A percentile compares a stretch with the other conserved stretches of the same genome.
These are phyloP conservation scores for Julus scandinavius DNA, from an alignment of 2,888 invertebrate genomes.

Conservation along the genomic window DNA sequence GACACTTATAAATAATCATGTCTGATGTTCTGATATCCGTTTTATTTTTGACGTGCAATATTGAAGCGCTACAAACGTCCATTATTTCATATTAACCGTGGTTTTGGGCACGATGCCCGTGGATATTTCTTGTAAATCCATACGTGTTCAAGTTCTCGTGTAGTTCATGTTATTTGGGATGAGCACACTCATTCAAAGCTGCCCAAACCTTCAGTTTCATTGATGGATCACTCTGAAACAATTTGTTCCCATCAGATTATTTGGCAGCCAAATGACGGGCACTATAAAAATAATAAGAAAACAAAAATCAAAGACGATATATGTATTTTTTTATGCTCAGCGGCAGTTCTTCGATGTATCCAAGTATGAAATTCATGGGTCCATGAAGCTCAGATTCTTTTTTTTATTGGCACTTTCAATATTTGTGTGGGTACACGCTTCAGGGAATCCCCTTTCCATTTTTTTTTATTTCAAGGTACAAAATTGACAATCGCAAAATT, in stretches of 20 bases:
- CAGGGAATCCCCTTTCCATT: background rate
- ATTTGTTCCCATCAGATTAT: background rate
- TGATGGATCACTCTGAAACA: background rate
- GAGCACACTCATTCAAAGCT: background rate
- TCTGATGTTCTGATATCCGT: too few relatives aligned
- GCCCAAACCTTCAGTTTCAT: background rate
- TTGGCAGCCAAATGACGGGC: background rate
- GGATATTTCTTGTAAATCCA: background rate
- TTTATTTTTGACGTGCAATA: background rate
- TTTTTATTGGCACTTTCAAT: conserved; percentile 40
- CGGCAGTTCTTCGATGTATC: background rate
- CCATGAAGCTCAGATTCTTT: background rate
- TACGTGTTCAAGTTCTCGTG: background rate
- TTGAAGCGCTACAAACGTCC: background rate
- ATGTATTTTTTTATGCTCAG: background rate
- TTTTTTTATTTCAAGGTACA: conserved; percentile 43
- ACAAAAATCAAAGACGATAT: conserved; percentile 9
- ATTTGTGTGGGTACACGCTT: conserved; percentile 7
- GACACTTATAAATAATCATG: too few relatives aligned
- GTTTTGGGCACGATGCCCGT: background rate
- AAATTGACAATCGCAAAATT: conserved; percentile 49
- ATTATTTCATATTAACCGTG: background rate
- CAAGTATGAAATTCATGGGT: background rate
- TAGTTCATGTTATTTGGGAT: background rate
- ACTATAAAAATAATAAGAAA: conserved; percentile 4